These are phyloP conservation scores for Dipodomys spectabilis DNA, from an alignment of 2,113 vertebrate species.

Conservation along the genomic window DNA sequence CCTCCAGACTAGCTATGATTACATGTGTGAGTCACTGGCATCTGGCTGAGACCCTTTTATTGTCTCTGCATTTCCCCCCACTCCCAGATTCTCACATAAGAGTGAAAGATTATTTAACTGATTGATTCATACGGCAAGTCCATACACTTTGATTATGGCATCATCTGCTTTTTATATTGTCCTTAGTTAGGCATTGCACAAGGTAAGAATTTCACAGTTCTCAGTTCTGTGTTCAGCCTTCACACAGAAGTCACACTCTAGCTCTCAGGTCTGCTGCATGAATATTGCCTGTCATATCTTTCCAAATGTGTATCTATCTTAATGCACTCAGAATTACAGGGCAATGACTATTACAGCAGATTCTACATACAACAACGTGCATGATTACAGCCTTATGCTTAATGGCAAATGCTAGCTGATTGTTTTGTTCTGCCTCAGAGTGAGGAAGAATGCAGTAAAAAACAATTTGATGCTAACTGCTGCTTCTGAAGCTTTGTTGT, in stretches of 20 bases:
- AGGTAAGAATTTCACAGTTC: background rate
- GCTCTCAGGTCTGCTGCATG: background rate
- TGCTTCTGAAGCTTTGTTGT: slow-evolving; percentile 61
- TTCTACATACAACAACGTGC: slow-evolving; percentile 9
- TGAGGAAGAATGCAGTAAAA: slow-evolving; percentile 33
- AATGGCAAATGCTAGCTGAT: slow-evolving; percentile 57
- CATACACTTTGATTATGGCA: slow-evolving; percentile 26
- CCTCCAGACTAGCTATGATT: no score
- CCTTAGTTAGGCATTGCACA: background rate
- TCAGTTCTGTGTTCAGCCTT: slow-evolving; percentile 8
- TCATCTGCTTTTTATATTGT: background rate
- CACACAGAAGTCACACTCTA: background rate
- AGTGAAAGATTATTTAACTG: slow-evolving; percentile 39
- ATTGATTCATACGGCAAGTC: background rate
- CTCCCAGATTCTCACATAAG: background rate
- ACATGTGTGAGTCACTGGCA: no score
- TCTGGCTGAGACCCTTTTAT: background rate
- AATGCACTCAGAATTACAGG: slow-evolving; percentile 59
- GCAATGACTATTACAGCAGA: slow-evolving; percentile 60
- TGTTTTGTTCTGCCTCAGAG: slow-evolving; percentile 55
- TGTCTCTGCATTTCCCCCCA: background rate
- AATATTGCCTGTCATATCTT: slow-evolving; percentile 25
- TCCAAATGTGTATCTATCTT: slow-evolving; percentile 55
- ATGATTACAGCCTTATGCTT: slow-evolving; percentile 57
- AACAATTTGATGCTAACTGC: slow-evolving; percentile 61